These are phyloP conservation scores for Phyllotreta striolata DNA, from an alignment of 2,888 invertebrate genomes.

Conservation along the genomic window DNA sequence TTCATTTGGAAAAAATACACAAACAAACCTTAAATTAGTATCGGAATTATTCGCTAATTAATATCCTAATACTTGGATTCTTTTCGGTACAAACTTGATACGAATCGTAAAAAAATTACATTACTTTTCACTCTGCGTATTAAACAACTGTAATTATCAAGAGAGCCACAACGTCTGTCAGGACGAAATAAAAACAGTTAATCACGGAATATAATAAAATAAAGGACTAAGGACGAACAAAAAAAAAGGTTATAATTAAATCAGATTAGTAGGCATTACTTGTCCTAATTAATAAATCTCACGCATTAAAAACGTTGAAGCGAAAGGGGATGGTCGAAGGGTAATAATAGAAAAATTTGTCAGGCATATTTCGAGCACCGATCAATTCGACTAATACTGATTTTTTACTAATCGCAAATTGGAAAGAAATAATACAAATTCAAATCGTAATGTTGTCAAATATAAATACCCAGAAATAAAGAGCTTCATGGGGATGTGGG, in stretches of 20 bases:
- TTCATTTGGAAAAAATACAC: too few relatives aligned
- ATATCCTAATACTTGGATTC: too few relatives aligned
- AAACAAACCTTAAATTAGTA: too few relatives aligned
- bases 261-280: conserved; percentile 45
- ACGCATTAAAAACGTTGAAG: conserved; percentile 32
- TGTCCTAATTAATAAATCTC: conserved; percentile 52
- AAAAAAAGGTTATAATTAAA: conserved; percentile 45
- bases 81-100: too few relatives aligned
- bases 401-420: not conserved
- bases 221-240: too few relatives aligned
- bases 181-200: conserved; percentile 21
- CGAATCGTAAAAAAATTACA: too few relatives aligned
- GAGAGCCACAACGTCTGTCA: conserved; percentile 26
- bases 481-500: too few relatives aligned
- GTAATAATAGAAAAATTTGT: conserved; percentile 32
- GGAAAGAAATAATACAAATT: conserved; percentile 5
- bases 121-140: not conserved
- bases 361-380: conserved; percentile 16
- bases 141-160: conserved; percentile 8
- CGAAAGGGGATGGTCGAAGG: conserved; percentile 26
- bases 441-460: too few relatives aligned
- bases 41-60: too few relatives aligned
- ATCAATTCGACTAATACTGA: conserved; percentile 3
- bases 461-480: too few relatives aligned
- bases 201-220: conserved; percentile 20